Evolutionary conservation across 2,888 invertebrate genomes (phyloP), one percentile per base, ranked within the genome.

Genomic region (Lasioglossum oenotherae): DNA sequence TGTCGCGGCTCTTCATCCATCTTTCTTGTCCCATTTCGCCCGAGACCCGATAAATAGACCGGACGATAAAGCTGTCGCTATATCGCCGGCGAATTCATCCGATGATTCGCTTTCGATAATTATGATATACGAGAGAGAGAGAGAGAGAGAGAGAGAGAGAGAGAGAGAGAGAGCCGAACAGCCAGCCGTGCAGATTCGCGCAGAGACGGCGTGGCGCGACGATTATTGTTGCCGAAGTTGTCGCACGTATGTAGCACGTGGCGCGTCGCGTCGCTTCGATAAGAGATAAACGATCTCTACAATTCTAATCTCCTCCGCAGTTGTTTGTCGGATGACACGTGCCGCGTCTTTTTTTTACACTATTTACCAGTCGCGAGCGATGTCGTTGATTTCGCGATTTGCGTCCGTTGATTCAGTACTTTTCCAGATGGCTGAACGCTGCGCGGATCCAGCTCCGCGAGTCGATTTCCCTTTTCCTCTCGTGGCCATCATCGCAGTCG

Each of bases 31-130:
- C 81, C 79, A 72, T 85, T 82, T 85, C 44, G 16, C 60, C 71
- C 38, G 73, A n/a, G 73, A 31, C 60, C 35, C 84, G 86, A 86
- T 87, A 85, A 85, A 88, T 78, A 80, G 78, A 84, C 38, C 74
- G 53, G 67, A 49, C 81, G 89, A 86, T 89, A 86, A 89, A 86
- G 71, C 83, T 82, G 87, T 82, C 86, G 78, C 53, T 75, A 67
- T 72, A 84, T 74, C 81, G 46, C 73, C 79, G 71, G 14, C 78
- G 74, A 79, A 85, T 84, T 80, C 80, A 23, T 53, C 41, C 35
- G 75, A 81, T 69, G 71, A 74, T 87, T 84, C 88, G 83, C 75
- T 79, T 38, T 79, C 85, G 82, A 72, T 91, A 86, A 89, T 91
- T 89, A 84, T 72, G 78, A 87, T 80, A 67, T 82, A 81, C 74